These are phyloP conservation scores for Sycon ciliatum DNA, from an alignment of 37 sponge, comb jelly and placozoan genomes.

Conservation along the genomic window DNA sequence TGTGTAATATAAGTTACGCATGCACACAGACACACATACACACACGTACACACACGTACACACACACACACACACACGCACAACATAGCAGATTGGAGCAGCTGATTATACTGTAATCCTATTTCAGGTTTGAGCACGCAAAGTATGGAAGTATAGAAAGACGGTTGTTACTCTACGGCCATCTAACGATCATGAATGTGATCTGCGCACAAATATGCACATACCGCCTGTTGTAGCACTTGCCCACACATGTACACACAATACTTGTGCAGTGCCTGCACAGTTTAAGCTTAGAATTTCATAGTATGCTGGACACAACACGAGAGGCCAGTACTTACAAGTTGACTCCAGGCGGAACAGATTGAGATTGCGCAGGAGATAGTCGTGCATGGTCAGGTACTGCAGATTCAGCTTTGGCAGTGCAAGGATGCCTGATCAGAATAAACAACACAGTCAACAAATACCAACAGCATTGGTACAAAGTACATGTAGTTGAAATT, in stretches of 20 bases:
- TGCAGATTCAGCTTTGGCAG: conserved; percentile 99
- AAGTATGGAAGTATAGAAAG: too few relatives aligned
- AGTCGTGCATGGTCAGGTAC: conserved; percentile 96
- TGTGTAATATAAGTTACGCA: not conserved
- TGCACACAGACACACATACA: too few relatives aligned
- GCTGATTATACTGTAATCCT: too few relatives aligned
- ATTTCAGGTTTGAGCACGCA: too few relatives aligned
- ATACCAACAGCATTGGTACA: not conserved
- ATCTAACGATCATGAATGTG: too few relatives aligned
- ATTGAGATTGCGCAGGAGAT: conserved; percentile 79
- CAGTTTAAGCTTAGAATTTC: not conserved
- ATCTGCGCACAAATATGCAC: too few relatives aligned
- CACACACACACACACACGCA: not conserved
- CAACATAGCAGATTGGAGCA: not conserved
- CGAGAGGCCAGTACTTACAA: conserved; percentile 50
- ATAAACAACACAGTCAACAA: not conserved
- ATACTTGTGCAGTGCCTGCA: not conserved
- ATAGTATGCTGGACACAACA: not conserved
- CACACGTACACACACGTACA: not conserved
- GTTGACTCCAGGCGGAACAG: conserved; percentile 93
- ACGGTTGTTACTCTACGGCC: too few relatives aligned
- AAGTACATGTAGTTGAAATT: too few relatives aligned
- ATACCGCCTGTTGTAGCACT: not conserved
- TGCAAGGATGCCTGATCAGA: conserved; percentile 70
- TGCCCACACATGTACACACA: not conserved